These are phyloP conservation scores for Caenorhabditis sp. DNA, from an alignment of 2,888 invertebrate species.

Conservation along the genomic window DNA sequence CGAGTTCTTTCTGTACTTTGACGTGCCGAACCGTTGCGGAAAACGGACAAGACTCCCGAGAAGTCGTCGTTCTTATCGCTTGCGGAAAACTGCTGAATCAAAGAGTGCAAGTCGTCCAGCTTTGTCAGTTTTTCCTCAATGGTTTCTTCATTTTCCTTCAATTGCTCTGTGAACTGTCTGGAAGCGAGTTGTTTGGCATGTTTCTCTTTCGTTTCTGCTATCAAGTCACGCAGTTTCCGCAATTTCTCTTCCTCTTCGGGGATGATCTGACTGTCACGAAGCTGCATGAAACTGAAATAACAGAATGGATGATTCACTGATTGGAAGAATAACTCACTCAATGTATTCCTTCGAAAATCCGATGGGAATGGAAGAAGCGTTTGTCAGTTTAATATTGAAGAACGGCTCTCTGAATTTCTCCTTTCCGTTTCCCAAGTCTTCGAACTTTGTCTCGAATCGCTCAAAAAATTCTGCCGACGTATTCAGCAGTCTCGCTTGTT, in stretches of 20 bases:
- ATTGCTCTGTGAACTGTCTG: constrained; percentile 29
- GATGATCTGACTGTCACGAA: constrained; percentile 71
- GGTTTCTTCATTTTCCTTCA: constrained; percentile 10
- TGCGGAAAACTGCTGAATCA: constrained; percentile 4
- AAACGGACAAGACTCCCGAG: constrained; percentile 9
- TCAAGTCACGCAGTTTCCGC: constrained; percentile 24
- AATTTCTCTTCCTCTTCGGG: constrained; percentile 70
- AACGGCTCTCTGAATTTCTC: constrained; percentile 63
- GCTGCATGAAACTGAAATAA: constrained; percentile 71
- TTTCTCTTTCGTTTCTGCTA: constrained; percentile 29
- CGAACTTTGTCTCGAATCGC: constrained; percentile 58
- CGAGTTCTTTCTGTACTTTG: constrained; percentile 15
- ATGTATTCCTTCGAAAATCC: constrained; percentile 71
- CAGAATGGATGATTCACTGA: no score
- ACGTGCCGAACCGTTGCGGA: constrained; percentile 1
- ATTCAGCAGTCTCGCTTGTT: constrained; percentile 58
- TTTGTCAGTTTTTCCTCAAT: constrained; percentile 22
- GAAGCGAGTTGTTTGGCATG: constrained; percentile 30
- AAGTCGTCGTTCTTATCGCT: neutral
- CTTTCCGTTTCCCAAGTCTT: constrained; percentile 43
- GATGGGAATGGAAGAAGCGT: constrained; percentile 36
- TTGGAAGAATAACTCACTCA: constrained; percentile 63
- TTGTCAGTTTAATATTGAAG: constrained; percentile 51
- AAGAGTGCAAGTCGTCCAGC: constrained; percentile 9
- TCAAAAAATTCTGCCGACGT: constrained; percentile 60